These are phyloP conservation scores for Caloenas nicobarica DNA, from an alignment of 2,113 vertebrate genomes.

Conservation along the genomic window DNA sequence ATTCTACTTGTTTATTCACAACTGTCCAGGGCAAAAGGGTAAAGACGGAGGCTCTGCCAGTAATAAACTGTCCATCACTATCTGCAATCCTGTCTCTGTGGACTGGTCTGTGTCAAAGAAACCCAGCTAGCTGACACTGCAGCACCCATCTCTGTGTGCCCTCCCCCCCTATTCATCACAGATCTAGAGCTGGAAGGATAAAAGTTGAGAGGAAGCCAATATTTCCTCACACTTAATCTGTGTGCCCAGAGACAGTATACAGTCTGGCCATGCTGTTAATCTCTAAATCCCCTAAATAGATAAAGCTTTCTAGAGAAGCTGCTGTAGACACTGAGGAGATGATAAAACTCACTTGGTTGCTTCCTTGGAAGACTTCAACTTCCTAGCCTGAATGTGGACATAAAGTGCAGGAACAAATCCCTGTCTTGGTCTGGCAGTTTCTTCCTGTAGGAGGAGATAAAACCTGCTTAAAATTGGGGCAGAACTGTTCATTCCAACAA, in stretches of 20 bases:
- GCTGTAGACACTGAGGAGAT: not conserved
- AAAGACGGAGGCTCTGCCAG: not conserved
- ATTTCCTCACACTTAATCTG: constrained; percentile 30
- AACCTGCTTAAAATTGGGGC: not conserved
- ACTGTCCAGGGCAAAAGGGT: not conserved
- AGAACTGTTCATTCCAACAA: not conserved
- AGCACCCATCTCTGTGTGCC: not conserved
- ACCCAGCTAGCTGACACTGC: not conserved
- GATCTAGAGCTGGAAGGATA: constrained; percentile 12
- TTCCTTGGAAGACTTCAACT: not conserved
- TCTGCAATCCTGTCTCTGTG: not conserved
- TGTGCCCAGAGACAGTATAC: constrained; percentile 1
- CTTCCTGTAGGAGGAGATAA: constrained; percentile 13
- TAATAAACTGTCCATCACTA: not conserved
- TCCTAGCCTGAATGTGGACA: not conserved
- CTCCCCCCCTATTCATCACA: not conserved
- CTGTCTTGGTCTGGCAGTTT: constrained; percentile 8
- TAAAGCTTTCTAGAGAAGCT: constrained; percentile 43
- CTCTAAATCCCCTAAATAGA: constrained; percentile 16
- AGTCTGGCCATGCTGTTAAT: constrained; percentile 10
- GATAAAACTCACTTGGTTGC: constrained; percentile 30
- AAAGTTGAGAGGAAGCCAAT: not conserved
- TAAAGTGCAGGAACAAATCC: not conserved
- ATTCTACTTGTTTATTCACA: constrained; percentile 20
- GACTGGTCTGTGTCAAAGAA: not conserved